Base-by-base conservation (phyloP, 2,888 invertebrate species). In the Lomographa bimaculata region DNA sequence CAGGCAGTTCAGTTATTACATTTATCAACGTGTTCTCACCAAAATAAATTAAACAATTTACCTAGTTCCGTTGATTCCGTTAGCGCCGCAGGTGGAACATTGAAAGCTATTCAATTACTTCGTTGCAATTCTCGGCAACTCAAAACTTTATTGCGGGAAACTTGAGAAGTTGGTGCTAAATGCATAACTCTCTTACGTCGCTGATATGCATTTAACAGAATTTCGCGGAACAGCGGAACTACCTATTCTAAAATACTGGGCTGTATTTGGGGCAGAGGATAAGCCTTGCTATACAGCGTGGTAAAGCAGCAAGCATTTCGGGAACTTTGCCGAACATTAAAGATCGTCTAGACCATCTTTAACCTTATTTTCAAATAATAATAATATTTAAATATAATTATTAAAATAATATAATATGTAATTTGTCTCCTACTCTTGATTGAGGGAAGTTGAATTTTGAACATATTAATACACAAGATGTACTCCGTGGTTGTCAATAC, bases 41-140 rank as follows among this genome's bases (percentile, higher is more conserved):
- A 14, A 14, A 14, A 4, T 14, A 14, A 14, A 2, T 14, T 14
- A 14, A 14, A 14, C 4, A 2, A 24, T 24, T 24, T 35, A 9
- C 7, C 11, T 2, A 10, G 14, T 21, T 1, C 24, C 9, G 27
- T 27, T 27, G 6, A 17, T 28, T 29, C 24, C 37, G n/a, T 11
- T 10, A 28, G 23, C 20, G 12, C 14, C 12, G 7, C 17, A 28
- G 11, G 23, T 16, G 25, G 24, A 14, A 20, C 26, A 27, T 32
- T 29, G 21, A 33, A 27, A 21, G 11, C 32, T 32, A 32, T 39
- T 39, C 9, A 26, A 39, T 32, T 39, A 16, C 25, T 26, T 32
- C 10, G 21, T 27, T 40, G 23, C 27, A 21, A 23, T 40, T 28
- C 32, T 12, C 11, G 10, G 17, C 1, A 21, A 21, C 11, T 26